Conservation (phyloP, 2,888 invertebrate genomes). For the Eupeodes latifasciatus region DNA sequence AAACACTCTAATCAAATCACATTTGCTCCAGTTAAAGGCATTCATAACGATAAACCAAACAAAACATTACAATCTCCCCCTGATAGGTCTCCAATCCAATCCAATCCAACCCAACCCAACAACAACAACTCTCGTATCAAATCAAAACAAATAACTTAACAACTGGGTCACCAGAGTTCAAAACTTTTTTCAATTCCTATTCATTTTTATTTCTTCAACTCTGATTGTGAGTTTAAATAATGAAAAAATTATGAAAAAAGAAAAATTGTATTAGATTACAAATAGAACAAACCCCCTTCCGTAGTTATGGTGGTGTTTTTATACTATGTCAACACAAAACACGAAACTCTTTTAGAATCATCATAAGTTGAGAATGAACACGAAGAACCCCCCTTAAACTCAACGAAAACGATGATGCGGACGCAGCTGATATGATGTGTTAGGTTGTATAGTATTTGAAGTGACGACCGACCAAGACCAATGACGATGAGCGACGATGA, state of each 20-base stretch:
- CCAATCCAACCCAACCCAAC: slow-evolving; percentile 1
- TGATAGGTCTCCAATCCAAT: neutral
- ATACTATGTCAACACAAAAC: slow-evolving; percentile 7
- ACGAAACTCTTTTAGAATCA: slow-evolving; percentile 30
- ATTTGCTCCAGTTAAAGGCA: slow-evolving; percentile 63
- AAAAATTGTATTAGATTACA: slow-evolving; percentile 60
- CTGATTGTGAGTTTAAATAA: slow-evolving; percentile 25
- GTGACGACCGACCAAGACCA: too few relatives aligned
- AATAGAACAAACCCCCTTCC: slow-evolving; percentile 47
- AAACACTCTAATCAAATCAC: slow-evolving; percentile 58
- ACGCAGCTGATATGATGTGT: slow-evolving; percentile 44
- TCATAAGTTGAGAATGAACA: neutral
- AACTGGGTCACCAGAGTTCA: slow-evolving; percentile 56
- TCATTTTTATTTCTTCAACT: neutral
- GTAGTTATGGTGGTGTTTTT: neutral
- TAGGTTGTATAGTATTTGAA: slow-evolving; percentile 28
- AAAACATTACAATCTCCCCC: slow-evolving; percentile 36
- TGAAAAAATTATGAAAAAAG: slow-evolving; percentile 20
- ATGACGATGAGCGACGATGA: slow-evolving; percentile 39
- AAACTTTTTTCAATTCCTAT: neutral
- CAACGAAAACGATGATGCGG: neutral
- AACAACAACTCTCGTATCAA: slow-evolving; percentile 15
- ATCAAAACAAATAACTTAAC: slow-evolving; percentile 54
- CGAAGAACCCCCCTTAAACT: neutral
- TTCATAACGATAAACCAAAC: slow-evolving; percentile 55